Conservation (phyloP, 2,113 vertebrate species). For the Xerus inauris region DNA sequence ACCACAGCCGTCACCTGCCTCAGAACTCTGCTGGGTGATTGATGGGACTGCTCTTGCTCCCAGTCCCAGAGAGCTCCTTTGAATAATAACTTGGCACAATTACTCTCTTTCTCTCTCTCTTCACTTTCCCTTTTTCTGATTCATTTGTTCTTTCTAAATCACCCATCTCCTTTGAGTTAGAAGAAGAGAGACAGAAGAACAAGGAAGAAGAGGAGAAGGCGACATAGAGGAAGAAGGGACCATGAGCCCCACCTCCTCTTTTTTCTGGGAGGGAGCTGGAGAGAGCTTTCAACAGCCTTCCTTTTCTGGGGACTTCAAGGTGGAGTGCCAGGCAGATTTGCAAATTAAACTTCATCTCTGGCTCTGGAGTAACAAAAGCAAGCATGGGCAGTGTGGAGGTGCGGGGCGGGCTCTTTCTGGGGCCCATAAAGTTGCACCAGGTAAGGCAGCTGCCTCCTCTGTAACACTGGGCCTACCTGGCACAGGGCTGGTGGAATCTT, state of each 20-base stretch:
- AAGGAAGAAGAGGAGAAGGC: neutral
- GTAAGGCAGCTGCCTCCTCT: neutral
- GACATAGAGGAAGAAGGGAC: neutral
- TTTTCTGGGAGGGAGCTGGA: neutral
- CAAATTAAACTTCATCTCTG: neutral
- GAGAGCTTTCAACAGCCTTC: neutral
- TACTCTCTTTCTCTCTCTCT: neutral
- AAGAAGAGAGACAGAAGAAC: conserved; percentile 13
- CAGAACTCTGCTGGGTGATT: neutral
- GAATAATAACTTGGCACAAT: conserved; percentile 75
- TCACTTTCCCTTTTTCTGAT: conserved; percentile 56
- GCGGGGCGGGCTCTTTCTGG: neutral
- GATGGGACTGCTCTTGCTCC: conserved; percentile 11
- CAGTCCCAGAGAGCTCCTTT: conserved; percentile 41
- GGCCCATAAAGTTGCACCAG: neutral
- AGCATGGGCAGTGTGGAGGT: neutral
- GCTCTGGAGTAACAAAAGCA: neutral
- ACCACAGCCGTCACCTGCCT: accelerated
- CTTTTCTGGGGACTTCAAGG: neutral
- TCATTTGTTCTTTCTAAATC: conserved; percentile 71
- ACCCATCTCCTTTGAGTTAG: conserved; percentile 63
- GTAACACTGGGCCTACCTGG: neutral
- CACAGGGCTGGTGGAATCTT: too few species aligned
- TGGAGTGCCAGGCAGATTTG: accelerated
- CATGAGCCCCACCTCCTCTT: neutral